phyloP scores from a whole-genome alignment of 2,113 vertebrate species.

The Toxostoma redivivum region DNA sequence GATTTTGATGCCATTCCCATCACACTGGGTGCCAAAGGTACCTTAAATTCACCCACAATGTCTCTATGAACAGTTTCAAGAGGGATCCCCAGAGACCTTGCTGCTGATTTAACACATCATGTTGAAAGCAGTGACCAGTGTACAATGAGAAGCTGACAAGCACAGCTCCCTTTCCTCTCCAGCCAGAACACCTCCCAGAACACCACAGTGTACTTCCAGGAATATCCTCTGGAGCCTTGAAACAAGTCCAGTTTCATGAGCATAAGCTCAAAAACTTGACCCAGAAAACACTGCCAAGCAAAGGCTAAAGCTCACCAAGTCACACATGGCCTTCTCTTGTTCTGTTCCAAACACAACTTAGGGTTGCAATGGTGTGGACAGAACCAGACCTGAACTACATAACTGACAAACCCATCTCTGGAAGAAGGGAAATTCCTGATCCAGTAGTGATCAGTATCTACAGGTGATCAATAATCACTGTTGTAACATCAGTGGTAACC shows the following conservation, averaged over 20 bases:
- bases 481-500: not conserved
- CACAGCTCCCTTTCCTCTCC: not conserved
- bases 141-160: not conserved
- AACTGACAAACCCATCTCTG: not conserved
- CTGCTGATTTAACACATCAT: not conserved
- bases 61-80: not conserved
- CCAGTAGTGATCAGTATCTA: not conserved
- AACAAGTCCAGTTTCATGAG: not conserved
- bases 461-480: not conserved
- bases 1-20: not conserved
- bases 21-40: not conserved
- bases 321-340: not conserved
- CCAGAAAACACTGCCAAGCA: not conserved
- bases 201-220: not conserved
- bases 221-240: not conserved
- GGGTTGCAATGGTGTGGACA: not conserved
- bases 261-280: not conserved
- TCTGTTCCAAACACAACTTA: not conserved
- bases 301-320: not conserved
- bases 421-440: not conserved
- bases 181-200: not conserved
- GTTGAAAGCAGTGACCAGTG: not conserved
- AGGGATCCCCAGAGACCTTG: not conserved
- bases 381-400: not conserved
- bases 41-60: not conserved